Conservation (phyloP, 2,888 invertebrate genomes). For the Rhogogaster chlorosoma region DNA sequence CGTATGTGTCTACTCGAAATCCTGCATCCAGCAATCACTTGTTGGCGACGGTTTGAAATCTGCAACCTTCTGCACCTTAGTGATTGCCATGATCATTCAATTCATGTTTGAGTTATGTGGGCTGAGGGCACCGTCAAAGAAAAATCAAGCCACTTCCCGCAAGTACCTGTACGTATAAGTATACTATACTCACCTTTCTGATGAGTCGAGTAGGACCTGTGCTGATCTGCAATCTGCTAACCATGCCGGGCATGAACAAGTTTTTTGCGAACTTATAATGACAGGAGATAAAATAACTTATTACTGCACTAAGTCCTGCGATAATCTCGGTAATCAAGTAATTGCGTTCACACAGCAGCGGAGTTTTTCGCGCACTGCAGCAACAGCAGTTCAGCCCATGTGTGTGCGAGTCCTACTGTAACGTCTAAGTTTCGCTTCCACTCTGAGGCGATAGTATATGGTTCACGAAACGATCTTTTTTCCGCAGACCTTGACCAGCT, state of each 20-base stretch:
- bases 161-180: background rate
- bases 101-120: background rate
- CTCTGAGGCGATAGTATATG: background rate
- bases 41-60: background rate
- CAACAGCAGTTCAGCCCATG: background rate
- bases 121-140: background rate
- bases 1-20: background rate
- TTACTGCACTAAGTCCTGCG: background rate
- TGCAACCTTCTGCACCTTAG: background rate
- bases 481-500: constrained; percentile 4
- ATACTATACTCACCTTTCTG: background rate
- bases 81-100: background rate
- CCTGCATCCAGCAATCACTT: background rate
- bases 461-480: background rate
- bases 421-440: background rate
- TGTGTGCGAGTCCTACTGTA: background rate
- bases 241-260: background rate
- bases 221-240: background rate
- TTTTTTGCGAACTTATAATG: background rate
- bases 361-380: constrained; percentile 24
- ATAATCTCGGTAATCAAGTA: background rate
- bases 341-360: background rate
- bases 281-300: background rate
- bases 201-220: background rate
- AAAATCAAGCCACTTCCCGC: background rate